Conservation (phyloP, 37 sponge, comb jelly and placozoan species). For the Aplysina aerophoba region DNA sequence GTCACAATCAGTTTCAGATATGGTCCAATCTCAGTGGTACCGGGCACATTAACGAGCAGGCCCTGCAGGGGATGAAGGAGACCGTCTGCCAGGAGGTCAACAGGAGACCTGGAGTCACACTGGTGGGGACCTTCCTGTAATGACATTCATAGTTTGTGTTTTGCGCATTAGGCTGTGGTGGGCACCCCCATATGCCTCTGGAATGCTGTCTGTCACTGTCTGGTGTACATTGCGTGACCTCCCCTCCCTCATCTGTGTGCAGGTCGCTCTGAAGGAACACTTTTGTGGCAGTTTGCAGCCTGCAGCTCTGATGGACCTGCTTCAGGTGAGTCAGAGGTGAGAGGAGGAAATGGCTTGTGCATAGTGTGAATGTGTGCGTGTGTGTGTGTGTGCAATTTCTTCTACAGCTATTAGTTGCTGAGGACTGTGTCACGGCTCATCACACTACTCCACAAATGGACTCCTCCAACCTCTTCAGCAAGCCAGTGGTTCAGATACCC, state of each 20-base stretch:
- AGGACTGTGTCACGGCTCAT: too few relatives aligned
- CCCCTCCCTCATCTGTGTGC: neutral
- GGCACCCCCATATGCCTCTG: too few relatives aligned
- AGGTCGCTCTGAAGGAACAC: constrained; percentile 39
- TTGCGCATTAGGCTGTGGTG: neutral
- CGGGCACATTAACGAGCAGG: constrained; percentile 21
- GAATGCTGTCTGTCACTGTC: neutral
- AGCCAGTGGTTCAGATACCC: too few relatives aligned
- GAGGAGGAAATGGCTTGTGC: too few relatives aligned
- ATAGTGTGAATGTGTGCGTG: neutral
- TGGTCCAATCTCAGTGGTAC: constrained; percentile 34
- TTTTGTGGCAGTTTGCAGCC: constrained; percentile 43
- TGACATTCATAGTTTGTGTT: neutral
- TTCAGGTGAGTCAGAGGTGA: constrained; percentile 36
- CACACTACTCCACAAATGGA: too few relatives aligned
- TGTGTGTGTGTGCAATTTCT: neutral
- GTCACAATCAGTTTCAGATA: constrained; percentile 38
- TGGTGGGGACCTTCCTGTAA: constrained; percentile 31
- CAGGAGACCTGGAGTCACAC: constrained; percentile 51
- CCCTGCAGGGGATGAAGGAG: constrained; percentile 21
- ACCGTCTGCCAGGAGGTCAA: constrained; percentile 50
- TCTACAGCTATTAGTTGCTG: too few relatives aligned
- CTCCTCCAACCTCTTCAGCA: too few relatives aligned
- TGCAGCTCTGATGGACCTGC: constrained; percentile 37
- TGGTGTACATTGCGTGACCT: neutral